Conservation (phyloP, 2,797 vertebrate genomes). For the Adrianichthys oophorus region DNA sequence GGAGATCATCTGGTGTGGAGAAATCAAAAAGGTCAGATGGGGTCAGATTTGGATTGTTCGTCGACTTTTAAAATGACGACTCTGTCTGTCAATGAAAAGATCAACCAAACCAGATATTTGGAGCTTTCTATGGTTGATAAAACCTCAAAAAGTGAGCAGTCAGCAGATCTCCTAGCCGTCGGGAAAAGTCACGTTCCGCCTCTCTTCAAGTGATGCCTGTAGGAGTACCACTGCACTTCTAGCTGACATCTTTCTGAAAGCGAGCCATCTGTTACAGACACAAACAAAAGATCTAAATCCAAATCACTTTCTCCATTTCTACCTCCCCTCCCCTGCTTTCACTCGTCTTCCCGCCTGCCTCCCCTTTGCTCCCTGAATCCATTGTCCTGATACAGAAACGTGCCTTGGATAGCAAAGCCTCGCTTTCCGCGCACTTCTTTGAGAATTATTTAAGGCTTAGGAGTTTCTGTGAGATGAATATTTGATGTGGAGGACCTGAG, state of each 20-base stretch:
- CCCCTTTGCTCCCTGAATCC: slow-evolving; percentile 58
- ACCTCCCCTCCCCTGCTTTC: not conserved
- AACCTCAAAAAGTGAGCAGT: slow-evolving; percentile 7
- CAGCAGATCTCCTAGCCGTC: not conserved
- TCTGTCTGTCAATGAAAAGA: slow-evolving; percentile 10
- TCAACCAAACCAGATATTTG: slow-evolving; percentile 12
- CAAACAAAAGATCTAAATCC: slow-evolving; percentile 45
- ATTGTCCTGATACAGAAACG: slow-evolving; percentile 77
- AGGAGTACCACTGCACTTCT: not conserved
- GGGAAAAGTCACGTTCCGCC: too few species aligned
- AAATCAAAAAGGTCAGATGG: slow-evolving; percentile 48
- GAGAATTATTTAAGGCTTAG: slow-evolving; percentile 85
- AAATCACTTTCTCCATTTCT: slow-evolving; percentile 5
- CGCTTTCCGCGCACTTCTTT: slow-evolving; percentile 77
- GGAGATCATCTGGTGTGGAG: slow-evolving; percentile 56
- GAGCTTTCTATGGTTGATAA: slow-evolving; percentile 9
- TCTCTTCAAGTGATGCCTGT: not conserved
- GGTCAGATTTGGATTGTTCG: slow-evolving; percentile 52
- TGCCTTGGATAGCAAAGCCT: slow-evolving; percentile 76
- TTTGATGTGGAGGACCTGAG: slow-evolving; percentile 82
- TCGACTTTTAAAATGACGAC: slow-evolving; percentile 17
- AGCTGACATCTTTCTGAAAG: slow-evolving; percentile 30
- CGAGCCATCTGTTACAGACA: slow-evolving; percentile 47
- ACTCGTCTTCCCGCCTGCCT: slow-evolving; percentile 21
- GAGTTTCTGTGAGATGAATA: slow-evolving; percentile 83